Base-by-base conservation (phyloP, 2,113 vertebrate genomes). In the Ranitomeya imitator region DNA sequence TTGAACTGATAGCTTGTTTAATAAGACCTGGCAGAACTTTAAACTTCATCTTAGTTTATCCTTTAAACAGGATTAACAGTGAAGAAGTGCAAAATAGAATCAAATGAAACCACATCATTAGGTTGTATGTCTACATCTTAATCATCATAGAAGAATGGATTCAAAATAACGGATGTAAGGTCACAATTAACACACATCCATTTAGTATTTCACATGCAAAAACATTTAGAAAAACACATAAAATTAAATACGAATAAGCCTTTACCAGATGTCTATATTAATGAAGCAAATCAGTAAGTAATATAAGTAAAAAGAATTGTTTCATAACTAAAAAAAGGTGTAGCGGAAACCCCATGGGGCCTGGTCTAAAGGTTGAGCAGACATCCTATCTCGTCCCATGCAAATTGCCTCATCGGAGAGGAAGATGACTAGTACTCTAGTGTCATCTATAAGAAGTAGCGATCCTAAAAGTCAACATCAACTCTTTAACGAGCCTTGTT, bases 151-250 rank as follows among this genome's bases (percentile, higher is more conserved):
- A 78, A 54, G 19, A 51, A 78, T 15, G 23, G 0, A 11, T 19
- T 54, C 19, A 3, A 51, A 59, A 31, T 57, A 1, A 52, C 12
- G 8, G 54, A 26, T 14, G 31, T n/a, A 15, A 5, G 9, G 15
- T 59, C 13, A 79, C 4, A 26, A 57, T 19, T 5, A 76, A 76
- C 26, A 61, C 9, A 81, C 15, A 19, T 37, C 16, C 6, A 83
- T 54, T 23, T 45, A 54, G 45, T 67, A n/a, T 65, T 54, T 83
- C 3, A 51, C 81, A 83, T 83, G 81, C 61, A 83, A 21, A 67
- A 16, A 52, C 52, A 14, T 67, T 60, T 52, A n/a, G 7, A 83
- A 23, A 23, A 83, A 52, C 14, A 63, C 2, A 59, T 59, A 67
- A 18, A 55, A 80, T 57, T 8, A 81, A 61, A 61, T 80, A 80